phyloP scores from a whole-genome alignment of 1,140 invertebrate genomes.

The Paralvinella palmiformis region DNA sequence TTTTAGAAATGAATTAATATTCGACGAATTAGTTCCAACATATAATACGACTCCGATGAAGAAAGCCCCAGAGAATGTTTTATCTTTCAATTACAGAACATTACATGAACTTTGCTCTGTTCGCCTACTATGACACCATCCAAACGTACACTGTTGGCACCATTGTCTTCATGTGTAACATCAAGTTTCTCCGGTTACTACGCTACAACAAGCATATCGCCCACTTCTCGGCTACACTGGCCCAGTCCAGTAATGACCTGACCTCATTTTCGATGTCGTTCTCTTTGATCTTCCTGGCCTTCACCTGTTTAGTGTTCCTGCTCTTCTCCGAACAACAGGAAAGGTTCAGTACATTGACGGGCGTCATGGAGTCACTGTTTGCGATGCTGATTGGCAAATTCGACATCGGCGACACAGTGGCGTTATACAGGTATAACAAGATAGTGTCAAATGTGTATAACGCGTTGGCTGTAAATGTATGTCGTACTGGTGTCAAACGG shows the following conservation, averaged over 20 bases:
- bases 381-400: conserved; percentile 44
- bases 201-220: conserved; percentile 33
- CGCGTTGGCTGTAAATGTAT: no score
- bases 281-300: not conserved
- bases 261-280: not conserved
- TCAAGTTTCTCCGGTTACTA: conserved; percentile 44
- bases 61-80: no score
- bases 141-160: conserved; percentile 42
- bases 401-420: no score
- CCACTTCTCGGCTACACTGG: not conserved
- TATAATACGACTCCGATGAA: no score
- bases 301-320: conserved; percentile 26
- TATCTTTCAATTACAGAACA: conserved; percentile 13
- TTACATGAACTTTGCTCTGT: conserved; percentile 14
- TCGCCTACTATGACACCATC: conserved; percentile 39
- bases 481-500: no score
- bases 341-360: conserved; percentile 35
- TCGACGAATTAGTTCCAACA: no score
- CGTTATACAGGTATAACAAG: no score
- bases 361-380: conserved; percentile 41
- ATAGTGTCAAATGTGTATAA: no score
- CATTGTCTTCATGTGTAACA: conserved; percentile 40
- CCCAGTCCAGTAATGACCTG: not conserved
- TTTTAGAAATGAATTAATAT: no score
- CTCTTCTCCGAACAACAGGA: conserved; percentile 36